Evolutionary conservation across 2,797 vertebrate genomes (phyloP).

Genomic region (Picus viridis): DNA sequence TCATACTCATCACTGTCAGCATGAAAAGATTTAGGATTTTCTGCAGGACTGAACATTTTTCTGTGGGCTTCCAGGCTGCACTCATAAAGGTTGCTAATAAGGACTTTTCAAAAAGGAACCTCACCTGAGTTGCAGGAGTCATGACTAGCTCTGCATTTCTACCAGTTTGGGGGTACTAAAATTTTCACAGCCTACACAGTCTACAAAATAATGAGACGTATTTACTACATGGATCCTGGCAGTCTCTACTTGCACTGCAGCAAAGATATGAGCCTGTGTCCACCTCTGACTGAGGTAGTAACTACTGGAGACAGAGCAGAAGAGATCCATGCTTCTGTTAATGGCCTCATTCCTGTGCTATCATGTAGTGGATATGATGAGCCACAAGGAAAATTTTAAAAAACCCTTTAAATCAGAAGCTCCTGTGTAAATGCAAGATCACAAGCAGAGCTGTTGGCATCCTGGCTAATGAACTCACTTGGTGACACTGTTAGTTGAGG

Average conservation of each 20-base stretch:
- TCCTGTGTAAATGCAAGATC: not conserved
- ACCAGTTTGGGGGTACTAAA: not conserved
- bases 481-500: not conserved
- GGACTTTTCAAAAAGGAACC: not conserved
- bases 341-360: not conserved
- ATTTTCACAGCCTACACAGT: not conserved
- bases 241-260: not conserved
- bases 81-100: not conserved
- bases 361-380: not conserved
- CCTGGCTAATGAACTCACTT: not conserved
- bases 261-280: not conserved
- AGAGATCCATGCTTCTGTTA: not conserved
- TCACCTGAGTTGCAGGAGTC: not conserved
- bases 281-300: not conserved
- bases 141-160: not conserved
- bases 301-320: not conserved
- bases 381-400: not conserved
- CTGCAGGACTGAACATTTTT: not conserved
- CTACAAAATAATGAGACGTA: not conserved
- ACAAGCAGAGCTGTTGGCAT: not conserved
- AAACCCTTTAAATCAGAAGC: not conserved
- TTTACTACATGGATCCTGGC: not conserved
- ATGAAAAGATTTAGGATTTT: slow-evolving; percentile 12
- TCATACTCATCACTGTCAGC: slow-evolving; percentile 1
- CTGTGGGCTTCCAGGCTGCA: not conserved